Evolutionary conservation across 2,797 vertebrate genomes (phyloP), one percentile per base, ranked within the genome.

Genomic region (Erethizon dorsatum): DNA sequence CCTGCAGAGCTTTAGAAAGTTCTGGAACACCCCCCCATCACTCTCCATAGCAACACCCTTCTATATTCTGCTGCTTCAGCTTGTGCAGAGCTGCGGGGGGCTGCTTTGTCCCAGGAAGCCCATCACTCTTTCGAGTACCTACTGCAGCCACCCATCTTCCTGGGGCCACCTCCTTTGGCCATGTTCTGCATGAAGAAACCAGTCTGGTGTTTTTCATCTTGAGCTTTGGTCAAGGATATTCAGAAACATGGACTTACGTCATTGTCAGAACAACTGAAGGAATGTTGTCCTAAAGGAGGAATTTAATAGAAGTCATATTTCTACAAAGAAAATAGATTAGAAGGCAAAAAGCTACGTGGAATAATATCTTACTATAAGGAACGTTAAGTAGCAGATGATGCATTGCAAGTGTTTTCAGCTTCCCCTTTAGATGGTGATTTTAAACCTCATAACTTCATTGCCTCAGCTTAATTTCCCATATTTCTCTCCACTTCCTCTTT

Each of bases 101-200:
- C 83, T 20, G 69, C 65, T 47, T 37, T 26, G 24, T 8, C 18
- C 15, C 12, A 1, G 28, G 26, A 26, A 87, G 61, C 41, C 45
- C 3, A 4, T 5, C 12, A 0, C 59, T 57, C 41, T 24, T 26
- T 50, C 78, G 1, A 0, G 11, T 37, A 17, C 3, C 2, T 2
- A 4, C n/a, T 2, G 5, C n/a, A 11, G 6, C 28, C 47, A 10
- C n/a, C 26, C 37, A 14, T 28, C n/a, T 24, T 69, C 67, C 54
- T 15, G 0, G 2, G 14, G 18, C 71, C 88, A 14, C 7, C 33
- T 24, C 41, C 59, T 86, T 80, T 54, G 52, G 56, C 57, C 69
- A 4, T 37, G 65, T 65, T 88, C 65, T 67, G 63, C 8, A 33
- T 22, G 3, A 6, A 13, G 26, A 75, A n/a, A 24, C 28, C 33